phyloP scores from a whole-genome alignment of 2,888 invertebrate genomes.

The Rhingia campestris region DNA sequence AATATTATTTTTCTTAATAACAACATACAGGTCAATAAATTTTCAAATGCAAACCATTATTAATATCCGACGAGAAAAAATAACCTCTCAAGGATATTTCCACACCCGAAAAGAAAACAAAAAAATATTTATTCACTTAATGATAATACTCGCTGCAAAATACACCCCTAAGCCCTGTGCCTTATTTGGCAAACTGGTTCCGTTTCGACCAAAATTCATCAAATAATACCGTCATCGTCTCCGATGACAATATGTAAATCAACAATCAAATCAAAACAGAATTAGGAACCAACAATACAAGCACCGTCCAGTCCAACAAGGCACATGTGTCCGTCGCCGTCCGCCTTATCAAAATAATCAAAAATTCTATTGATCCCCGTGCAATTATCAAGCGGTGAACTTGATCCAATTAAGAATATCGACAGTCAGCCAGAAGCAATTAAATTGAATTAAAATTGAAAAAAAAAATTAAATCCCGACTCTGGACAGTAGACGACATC shows the following conservation, averaged over 20 bases:
- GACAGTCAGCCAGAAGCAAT: constrained; percentile 42
- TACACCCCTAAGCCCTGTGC: constrained; percentile 11
- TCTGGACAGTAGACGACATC: constrained; percentile 28
- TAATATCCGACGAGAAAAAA: constrained; percentile 31
- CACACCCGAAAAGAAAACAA: constrained; percentile 46
- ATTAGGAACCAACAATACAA: constrained; percentile 10
- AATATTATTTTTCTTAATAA: too few relatives aligned
- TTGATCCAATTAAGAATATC: constrained; percentile 62
- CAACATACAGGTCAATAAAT: constrained; percentile 19
- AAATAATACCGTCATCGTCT: background rate
- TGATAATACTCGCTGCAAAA: constrained; percentile 45
- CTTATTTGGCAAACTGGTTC: constrained; percentile 51
- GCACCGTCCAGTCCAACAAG: background rate
- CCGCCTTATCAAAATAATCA: constrained; percentile 58
- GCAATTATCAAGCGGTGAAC: constrained; percentile 63
- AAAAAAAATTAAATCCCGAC: background rate
- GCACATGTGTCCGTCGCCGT: background rate
- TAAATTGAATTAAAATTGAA: constrained; percentile 28
- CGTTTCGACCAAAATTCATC: background rate
- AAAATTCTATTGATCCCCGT: constrained; percentile 27
- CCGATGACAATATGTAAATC: constrained; percentile 55
- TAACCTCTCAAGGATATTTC: constrained; percentile 34
- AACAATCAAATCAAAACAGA: constrained; percentile 56
- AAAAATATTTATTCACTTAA: constrained; percentile 60
- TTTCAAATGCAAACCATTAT: constrained; percentile 29